phyloP scores from a whole-genome alignment of 2,113 vertebrate species.

The Felis catus region F.catus_Fca126_mat1.0 CM031424.1:42444001-42444500 shows the following conservation, averaged over 20 bases:
- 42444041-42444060: neutral
- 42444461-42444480: neutral
- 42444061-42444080: neutral
- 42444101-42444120: neutral
- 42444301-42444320: neutral
- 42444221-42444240: neutral
- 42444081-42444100: neutral
- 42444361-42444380: neutral
- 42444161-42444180: neutral
- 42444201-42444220: neutral
- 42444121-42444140: neutral
- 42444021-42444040: neutral
- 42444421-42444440: neutral
- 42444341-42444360: neutral
- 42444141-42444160: neutral
- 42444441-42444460: neutral
- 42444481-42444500: neutral
- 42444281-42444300: neutral
- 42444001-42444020: neutral
- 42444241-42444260: neutral
- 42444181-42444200: neutral
- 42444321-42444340: neutral
- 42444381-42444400: neutral
- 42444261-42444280: neutral
- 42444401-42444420: neutral